A percentile compares a stretch with the other conserved stretches of the same genome.
Conservation (phyloP, 2,113 vertebrate genomes). For the Tursiops truncatus region DNA sequence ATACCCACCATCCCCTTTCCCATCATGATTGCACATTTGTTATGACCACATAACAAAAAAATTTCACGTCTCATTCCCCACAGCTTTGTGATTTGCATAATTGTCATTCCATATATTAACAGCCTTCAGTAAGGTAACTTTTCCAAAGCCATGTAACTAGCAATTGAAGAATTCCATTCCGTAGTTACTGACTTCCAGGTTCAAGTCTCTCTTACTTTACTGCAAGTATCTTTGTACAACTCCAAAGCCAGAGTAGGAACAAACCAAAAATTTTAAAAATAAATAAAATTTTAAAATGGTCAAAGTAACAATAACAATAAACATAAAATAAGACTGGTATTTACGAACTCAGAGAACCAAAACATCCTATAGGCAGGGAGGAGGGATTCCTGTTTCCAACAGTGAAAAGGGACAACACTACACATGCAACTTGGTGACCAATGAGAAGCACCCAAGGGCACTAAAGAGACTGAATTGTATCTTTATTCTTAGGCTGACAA, state of each 20-base stretch:
- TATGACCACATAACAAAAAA: not conserved
- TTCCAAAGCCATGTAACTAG: not conserved
- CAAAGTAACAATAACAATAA: not conserved
- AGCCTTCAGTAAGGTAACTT: not conserved
- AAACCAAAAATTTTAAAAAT: not conserved
- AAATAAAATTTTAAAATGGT: not conserved
- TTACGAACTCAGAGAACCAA: not conserved
- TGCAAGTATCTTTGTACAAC: not conserved
- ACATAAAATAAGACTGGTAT: not conserved
- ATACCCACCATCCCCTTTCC: not conserved
- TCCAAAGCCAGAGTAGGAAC: not conserved
- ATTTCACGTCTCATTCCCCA: not conserved
- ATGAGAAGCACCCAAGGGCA: not conserved
- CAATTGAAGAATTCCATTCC: not conserved
- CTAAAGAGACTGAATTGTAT: not conserved
- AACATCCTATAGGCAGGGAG: not conserved
- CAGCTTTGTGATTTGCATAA: not conserved
- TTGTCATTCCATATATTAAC: not conserved
- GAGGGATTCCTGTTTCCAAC: not conserved
- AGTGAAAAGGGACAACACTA: rapidly evolving
- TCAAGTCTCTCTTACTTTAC: not conserved
- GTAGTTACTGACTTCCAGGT: not conserved
- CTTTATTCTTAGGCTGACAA: not conserved
- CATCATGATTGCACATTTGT: not conserved
- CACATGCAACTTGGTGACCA: not conserved